Conservation (phyloP, 2,113 vertebrate species). For the Ifrita kowaldi region DNA sequence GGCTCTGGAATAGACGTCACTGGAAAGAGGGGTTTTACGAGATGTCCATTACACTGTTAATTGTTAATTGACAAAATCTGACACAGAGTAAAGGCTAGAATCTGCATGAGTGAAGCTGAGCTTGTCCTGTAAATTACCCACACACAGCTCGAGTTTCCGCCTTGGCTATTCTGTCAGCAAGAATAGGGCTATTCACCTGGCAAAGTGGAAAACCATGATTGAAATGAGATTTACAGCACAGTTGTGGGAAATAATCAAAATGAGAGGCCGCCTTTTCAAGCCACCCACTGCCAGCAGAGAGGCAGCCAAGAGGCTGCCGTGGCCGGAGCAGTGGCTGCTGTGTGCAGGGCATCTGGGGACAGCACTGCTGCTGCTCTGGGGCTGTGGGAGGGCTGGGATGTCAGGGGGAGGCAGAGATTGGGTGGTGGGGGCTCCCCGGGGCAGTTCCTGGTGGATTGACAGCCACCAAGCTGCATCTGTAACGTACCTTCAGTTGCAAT, state of each 20-base stretch:
- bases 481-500: fast-evolving
- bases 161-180: neutral
- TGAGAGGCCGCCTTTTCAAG: neutral
- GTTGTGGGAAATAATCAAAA: neutral
- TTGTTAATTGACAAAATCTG: slow-evolving; percentile 31
- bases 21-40: neutral
- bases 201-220: neutral
- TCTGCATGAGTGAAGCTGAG: neutral
- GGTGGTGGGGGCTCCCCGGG: neutral
- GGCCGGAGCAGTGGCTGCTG: fast-evolving
- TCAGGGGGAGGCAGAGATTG: neutral
- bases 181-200: neutral
- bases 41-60: neutral
- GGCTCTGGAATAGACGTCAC: neutral
- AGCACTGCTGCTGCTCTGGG: neutral
- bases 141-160: neutral
- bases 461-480: neutral
- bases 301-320: neutral
- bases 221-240: neutral
- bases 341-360: neutral
- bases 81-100: neutral
- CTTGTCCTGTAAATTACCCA: slow-evolving; percentile 2
- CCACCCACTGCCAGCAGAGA: neutral
- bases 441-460: neutral
- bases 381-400: neutral